Evolutionary conservation across 2,888 invertebrate species (phyloP), one percentile per base, ranked within the genome.

Genomic region (Rhodophaea formosa): DNA sequence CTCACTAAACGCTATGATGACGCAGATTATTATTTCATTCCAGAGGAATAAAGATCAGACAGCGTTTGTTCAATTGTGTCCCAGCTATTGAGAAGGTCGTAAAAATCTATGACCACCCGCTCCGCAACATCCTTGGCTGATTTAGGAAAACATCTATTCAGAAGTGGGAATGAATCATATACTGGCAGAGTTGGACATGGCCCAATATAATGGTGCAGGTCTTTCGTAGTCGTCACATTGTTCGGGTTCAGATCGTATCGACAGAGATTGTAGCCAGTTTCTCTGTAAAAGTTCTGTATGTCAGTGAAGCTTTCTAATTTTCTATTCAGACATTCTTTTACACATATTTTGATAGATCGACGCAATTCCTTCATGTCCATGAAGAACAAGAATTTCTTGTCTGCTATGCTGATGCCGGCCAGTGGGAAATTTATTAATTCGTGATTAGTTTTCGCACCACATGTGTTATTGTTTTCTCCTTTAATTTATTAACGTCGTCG

Each of bases 41-140:
- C 97, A 97, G 97, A 96, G 61, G 95, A 94, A 77, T 97, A 97
- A 7, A 98, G 90, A 86, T 98, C 98, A 53, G 95, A 95, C 39
- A 98, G 88, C 80, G 97, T 94, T 86, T 97, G 97, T 83, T 97
- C 97, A 69, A 97, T 93, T 35, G 95, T 93, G 79, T 97, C 97
- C 95, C 97, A 97, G 69, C 95, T 95, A 77, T 98, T 97, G 47
- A 98, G 92, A 70, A 96, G 91, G 6, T 94, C 94, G 84, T 97
- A 97, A 68, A 97, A 93, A 78, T 96, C 95, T 53, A 91, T 92
- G 60, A 95, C 91, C 29, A 95, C 91, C 65, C 93, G 92, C 43
- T 92, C 88, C 0, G 94, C 92, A 8, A 95, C 84, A 57, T 95
- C 94, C 65, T 93, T 93, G 8, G 95, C 92, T 46, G 93, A 91